phyloP scores from a whole-genome alignment of 2,888 invertebrate genomes.

The Pseudococcus longispinus region DNA sequence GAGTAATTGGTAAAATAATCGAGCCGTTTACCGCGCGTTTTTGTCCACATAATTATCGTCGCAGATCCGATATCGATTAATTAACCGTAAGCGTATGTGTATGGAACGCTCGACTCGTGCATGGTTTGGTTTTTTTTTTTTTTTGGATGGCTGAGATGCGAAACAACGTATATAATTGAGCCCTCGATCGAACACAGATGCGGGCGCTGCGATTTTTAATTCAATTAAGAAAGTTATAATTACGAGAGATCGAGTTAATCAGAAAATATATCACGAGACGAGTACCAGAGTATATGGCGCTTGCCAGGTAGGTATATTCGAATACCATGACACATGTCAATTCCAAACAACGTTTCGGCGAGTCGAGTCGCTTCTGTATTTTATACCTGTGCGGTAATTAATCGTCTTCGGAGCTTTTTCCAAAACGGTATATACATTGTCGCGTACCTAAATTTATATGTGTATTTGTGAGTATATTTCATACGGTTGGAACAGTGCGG shows the following conservation, averaged over 20 bases:
- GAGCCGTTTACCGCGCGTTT: conserved; percentile 31
- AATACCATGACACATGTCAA: background rate
- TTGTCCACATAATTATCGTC: conserved; percentile 9
- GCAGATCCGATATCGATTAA: conserved; percentile 34
- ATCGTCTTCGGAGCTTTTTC: background rate
- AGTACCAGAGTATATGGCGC: background rate
- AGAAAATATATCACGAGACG: no score
- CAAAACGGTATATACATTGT: background rate
- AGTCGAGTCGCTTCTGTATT: background rate
- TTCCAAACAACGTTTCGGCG: background rate
- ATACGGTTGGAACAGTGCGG: background rate
- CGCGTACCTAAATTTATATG: background rate
- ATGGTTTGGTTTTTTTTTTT: no score
- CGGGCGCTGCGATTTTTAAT: conserved; percentile 17
- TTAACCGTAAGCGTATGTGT: background rate
- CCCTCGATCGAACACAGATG: background rate
- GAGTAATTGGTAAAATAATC: conserved; percentile 43
- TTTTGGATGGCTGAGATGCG: no score
- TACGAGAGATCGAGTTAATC: background rate
- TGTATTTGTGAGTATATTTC: background rate
- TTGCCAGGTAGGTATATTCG: background rate
- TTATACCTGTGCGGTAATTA: background rate
- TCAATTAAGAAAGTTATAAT: conserved; percentile 40
- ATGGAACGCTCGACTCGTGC: background rate
- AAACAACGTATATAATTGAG: background rate